Percentiles rank a stretch among this genome's conserved stretches.
Evolutionary conservation across 2,797 vertebrate genomes (phyloP).

Genomic region (Streptopelia turtur): DNA sequence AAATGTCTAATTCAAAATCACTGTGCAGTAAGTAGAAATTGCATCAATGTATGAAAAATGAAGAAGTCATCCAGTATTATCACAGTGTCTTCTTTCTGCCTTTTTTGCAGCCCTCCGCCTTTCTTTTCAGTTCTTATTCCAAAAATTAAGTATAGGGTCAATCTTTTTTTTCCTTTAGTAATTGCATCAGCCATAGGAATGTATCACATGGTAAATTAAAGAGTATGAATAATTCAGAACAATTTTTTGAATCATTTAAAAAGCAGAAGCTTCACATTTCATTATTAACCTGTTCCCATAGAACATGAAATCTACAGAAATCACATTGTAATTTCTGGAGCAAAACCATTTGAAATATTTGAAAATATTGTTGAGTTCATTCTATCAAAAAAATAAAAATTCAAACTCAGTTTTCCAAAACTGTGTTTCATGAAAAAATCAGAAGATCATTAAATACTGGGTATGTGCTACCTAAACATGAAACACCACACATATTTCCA

Average conservation of each 20-base stretch:
- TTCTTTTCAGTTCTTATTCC: background rate
- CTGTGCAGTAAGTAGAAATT: background rate
- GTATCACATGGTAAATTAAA: constrained; percentile 12
- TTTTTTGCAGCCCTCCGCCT: background rate
- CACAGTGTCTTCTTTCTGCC: background rate
- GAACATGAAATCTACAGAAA: background rate
- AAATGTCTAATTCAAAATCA: background rate
- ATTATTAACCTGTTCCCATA: background rate
- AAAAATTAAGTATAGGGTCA: constrained; percentile 23
- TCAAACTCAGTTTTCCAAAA: background rate
- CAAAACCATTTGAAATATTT: constrained; percentile 5
- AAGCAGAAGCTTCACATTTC: constrained; percentile 16
- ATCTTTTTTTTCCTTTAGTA: background rate
- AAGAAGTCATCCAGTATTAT: background rate
- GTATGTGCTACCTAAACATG: background rate
- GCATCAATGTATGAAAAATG: background rate
- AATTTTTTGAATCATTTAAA: constrained; percentile 31
- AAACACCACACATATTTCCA: background rate
- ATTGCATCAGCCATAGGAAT: constrained; percentile 68
- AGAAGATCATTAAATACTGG: background rate
- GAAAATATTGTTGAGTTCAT: background rate
- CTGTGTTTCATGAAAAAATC: background rate
- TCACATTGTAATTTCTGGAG: background rate
- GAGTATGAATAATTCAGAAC: constrained; percentile 30
- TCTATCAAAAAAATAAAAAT: background rate